Conservation (phyloP, 2,113 vertebrate genomes). For the Campylomormyrus tamandua region DNA sequence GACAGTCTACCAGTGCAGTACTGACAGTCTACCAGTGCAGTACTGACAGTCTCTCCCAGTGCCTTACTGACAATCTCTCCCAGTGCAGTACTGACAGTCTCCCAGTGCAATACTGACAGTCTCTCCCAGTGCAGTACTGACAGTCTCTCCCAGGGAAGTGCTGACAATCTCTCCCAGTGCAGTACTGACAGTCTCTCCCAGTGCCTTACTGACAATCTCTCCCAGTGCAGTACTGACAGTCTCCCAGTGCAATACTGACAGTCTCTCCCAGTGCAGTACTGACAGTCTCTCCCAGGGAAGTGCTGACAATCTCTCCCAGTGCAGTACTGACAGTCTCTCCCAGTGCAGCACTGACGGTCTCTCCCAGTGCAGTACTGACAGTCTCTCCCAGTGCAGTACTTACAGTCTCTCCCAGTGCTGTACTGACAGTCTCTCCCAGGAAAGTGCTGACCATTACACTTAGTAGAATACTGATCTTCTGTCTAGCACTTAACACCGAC, state of each 20-base stretch:
- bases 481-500: slow-evolving; percentile 27
- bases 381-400: too few relatives aligned
- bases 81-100: too few relatives aligned
- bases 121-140: background rate
- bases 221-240: background rate
- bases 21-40: too few relatives aligned
- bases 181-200: background rate
- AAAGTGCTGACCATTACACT: background rate
- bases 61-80: too few relatives aligned
- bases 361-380: background rate
- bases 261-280: background rate
- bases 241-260: background rate
- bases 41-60: too few relatives aligned
- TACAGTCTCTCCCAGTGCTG: background rate
- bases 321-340: background rate
- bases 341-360: background rate
- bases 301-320: background rate
- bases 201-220: background rate
- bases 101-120: too few relatives aligned
- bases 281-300: background rate
- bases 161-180: background rate
- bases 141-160: background rate
- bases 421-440: background rate
- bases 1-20: too few relatives aligned
- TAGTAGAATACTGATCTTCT: slow-evolving; percentile 33